A percentile compares a stretch with the other conserved stretches of the same genome.
Conservation (phyloP, 2,797 vertebrate genomes). For the Chaunax sp. region DNA sequence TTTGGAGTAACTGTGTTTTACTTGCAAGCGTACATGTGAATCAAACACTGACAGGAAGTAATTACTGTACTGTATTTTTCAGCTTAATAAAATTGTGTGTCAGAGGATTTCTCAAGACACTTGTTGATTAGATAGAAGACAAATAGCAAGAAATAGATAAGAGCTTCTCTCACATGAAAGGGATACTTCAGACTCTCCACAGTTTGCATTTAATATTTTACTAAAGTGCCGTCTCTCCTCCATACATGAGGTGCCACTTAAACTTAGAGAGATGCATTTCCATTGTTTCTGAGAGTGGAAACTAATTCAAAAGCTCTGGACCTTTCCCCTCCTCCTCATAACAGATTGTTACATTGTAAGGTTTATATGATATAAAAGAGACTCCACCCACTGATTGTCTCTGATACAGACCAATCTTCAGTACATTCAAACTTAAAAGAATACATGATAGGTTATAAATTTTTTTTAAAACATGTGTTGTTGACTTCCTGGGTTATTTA, state of each 20-base stretch:
- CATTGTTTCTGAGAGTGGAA: not conserved
- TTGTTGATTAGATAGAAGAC: not conserved
- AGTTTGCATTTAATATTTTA: too few species aligned
- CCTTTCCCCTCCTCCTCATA: not conserved
- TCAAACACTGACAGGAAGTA: not conserved
- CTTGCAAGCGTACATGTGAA: not conserved
- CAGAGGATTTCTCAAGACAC: not conserved
- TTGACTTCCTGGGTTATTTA: too few species aligned
- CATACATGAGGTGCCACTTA: too few species aligned
- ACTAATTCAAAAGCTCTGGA: not conserved
- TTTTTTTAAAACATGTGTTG: too few species aligned
- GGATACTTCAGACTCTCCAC: too few species aligned
- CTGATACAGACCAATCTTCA: too few species aligned
- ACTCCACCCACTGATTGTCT: too few species aligned
- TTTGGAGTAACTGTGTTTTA: not conserved
- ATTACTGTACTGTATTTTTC: too few species aligned
- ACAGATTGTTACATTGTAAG: not conserved
- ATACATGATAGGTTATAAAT: too few species aligned
- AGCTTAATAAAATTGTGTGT: too few species aligned
- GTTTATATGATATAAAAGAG: not conserved
- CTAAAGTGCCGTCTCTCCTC: not conserved
- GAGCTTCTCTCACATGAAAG: too few species aligned
- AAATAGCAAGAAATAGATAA: slow-evolving; percentile 11
- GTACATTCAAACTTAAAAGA: too few species aligned
- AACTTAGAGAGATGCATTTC: not conserved